Base-by-base conservation (phyloP, 2,113 vertebrate genomes). In the Indri indri region DNA sequence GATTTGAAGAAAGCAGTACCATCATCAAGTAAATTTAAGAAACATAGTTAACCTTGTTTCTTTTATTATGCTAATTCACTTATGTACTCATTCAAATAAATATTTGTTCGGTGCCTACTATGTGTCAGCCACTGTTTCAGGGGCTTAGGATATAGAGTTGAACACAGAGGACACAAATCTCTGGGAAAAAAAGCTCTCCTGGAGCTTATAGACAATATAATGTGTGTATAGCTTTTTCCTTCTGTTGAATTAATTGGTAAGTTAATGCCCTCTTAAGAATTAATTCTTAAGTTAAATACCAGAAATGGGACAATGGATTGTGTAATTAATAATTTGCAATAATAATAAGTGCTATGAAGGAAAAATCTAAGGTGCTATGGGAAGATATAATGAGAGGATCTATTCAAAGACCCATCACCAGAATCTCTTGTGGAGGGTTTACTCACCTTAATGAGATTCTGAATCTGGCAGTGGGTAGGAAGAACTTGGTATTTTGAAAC, bases 241-340 rank as follows among this genome's bases (percentile, higher is more conserved):
- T 68, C 16, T 96, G 34, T 70, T 95, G 50, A 96, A 96, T 71
- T 77, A 90, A 71, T 84, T 92, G 10, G 63, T 63, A 73, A 71
- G 30, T 82, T 32, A 84, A 82, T 50, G 13, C 34, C 25, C 23
- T 66, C 30, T 74, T 95, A 70, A 86, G 57, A 86, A 76, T 83
- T 82, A 50, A 88, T 76, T 90, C 10, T 93, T 95, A 73, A 94
- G 20, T 70, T 77, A 95, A 91, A 89, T 73, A 52, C 34, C 63
- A 91, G 71, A 83, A 77, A 96, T 50, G 4, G 7, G 42, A 76
- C 86, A 82, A 71, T 82, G 17, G 77, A 66, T 88, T 73, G 6
- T 34, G 45, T 83, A 96, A 79, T 82, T 91, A 81, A 91, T 91
- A 68, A 77, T 90, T 89, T 86, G 71, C 66, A 81, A 70, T 65